Evolutionary conservation across 2,888 invertebrate species (phyloP).

Genomic region (Drosophila merina): DNA sequence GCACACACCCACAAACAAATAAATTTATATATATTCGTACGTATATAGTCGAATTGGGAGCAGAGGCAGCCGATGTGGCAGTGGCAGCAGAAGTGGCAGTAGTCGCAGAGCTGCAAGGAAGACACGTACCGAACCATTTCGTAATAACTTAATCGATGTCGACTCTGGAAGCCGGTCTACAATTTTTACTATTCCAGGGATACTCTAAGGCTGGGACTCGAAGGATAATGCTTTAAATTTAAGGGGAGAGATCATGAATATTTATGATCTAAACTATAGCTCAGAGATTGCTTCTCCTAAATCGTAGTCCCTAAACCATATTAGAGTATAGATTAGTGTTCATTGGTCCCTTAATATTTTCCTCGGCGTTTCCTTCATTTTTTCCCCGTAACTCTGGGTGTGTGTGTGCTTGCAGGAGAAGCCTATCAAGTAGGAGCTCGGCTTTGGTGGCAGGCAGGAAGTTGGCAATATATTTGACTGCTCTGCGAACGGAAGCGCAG

Average conservation of each 20-base stretch:
- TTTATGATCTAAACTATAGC: too few species aligned
- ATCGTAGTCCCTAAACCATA: background rate
- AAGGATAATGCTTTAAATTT: background rate
- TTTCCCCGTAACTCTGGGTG: background rate
- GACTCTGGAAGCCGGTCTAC: conserved; percentile 56
- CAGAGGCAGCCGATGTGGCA: conserved; percentile 12
- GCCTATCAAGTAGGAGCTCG: conserved; percentile 65
- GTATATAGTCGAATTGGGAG: conserved; percentile 19
- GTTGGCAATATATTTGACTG: conserved; percentile 81
- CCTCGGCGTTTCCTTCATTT: conserved; percentile 27
- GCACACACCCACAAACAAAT: conserved; percentile 29
- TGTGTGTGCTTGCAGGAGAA: conserved; percentile 31
- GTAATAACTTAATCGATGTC: conserved; percentile 82
- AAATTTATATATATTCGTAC: conserved; percentile 4
- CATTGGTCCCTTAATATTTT: background rate
- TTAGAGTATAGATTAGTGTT: conserved; percentile 16
- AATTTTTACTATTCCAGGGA: conserved; percentile 59
- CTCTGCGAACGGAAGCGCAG: conserved; percentile 76
- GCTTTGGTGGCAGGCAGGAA: conserved; percentile 69
- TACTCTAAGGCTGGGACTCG: background rate
- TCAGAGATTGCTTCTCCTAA: background rate
- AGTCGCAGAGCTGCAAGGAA: conserved; percentile 22
- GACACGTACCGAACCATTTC: conserved; percentile 73
- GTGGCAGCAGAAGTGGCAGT: background rate
- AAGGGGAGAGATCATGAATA: too few species aligned